Evolutionary conservation across 2,113 vertebrate species (phyloP).

Genomic region (Antidorcas marsupialis): DNA sequence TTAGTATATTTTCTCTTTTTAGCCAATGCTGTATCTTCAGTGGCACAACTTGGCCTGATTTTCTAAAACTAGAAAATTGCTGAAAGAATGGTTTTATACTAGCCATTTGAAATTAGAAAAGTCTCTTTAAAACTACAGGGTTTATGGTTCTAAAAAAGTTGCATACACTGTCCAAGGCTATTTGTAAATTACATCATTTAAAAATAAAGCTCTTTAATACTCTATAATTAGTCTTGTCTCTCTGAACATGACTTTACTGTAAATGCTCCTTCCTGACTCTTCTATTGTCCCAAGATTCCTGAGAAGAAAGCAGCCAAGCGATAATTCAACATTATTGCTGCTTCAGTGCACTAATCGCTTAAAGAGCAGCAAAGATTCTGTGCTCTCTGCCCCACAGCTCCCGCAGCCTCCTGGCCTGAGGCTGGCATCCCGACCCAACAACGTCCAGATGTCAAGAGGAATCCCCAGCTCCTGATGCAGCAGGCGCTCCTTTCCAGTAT

Average conservation of each 20-base stretch:
- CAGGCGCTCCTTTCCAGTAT: conserved; percentile 91
- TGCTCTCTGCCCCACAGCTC: conserved; percentile 90
- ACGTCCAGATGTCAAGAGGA: conserved; percentile 96
- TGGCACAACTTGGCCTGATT: conserved; percentile 51
- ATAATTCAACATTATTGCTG: conserved; percentile 92
- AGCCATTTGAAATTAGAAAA: conserved; percentile 70
- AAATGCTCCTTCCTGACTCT: conserved; percentile 82
- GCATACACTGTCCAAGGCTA: conserved; percentile 56
- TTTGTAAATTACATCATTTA: conserved; percentile 72
- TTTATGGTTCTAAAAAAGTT: conserved; percentile 67
- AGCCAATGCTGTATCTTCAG: conserved; percentile 1
- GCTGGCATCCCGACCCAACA: conserved; percentile 88
- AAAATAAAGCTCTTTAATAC: conserved; percentile 77
- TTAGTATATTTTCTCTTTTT: conserved; percentile 66
- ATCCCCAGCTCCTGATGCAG: conserved; percentile 90
- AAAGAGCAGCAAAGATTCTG: conserved; percentile 88
- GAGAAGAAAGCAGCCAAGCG: conserved; percentile 88
- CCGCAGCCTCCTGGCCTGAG: conserved; percentile 90
- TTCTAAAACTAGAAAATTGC: conserved; percentile 62
- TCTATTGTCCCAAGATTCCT: conserved; percentile 89
- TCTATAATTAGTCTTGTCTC: conserved; percentile 81
- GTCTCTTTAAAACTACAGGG: conserved; percentile 32
- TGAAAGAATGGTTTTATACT: conserved; percentile 62
- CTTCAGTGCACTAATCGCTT: conserved; percentile 91
- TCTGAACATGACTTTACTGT: conserved; percentile 81